A percentile compares a stretch with the other conserved stretches of the same genome.
Evolutionary conservation across 2,113 vertebrate genomes (phyloP).

Genomic region (Nettapus auritus): DNA sequence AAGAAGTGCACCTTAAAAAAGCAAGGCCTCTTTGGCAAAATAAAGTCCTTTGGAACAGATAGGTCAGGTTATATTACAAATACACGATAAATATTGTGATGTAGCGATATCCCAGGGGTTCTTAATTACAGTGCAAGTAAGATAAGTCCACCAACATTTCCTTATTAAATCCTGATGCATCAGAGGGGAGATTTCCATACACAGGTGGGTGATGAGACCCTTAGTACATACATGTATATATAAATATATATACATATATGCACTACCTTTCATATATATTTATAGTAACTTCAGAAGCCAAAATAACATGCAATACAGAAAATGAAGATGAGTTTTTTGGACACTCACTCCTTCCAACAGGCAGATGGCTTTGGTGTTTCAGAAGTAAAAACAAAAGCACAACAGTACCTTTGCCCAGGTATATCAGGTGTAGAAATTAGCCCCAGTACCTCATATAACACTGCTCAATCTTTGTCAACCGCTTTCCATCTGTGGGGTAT

Average conservation of each 20-base stretch:
- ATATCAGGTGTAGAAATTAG: neutral
- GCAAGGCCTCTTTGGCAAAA: slow-evolving; percentile 74
- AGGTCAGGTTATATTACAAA: slow-evolving; percentile 63
- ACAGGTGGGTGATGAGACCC: neutral
- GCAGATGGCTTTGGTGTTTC: neutral
- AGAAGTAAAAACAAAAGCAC: neutral
- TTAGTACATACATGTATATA: neutral
- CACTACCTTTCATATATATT: neutral
- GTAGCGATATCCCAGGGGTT: slow-evolving; percentile 53
- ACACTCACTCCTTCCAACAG: neutral
- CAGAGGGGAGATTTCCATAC: neutral
- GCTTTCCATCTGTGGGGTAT: neutral
- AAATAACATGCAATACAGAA: neutral
- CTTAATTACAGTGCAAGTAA: slow-evolving; percentile 24
- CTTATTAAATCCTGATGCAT: slow-evolving; percentile 5
- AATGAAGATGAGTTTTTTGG: neutral
- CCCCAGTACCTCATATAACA: slow-evolving; percentile 3
- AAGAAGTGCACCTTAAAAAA: slow-evolving; percentile 57
- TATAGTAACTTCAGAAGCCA: neutral
- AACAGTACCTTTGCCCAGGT: neutral
- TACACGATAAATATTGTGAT: slow-evolving; percentile 40
- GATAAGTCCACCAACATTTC: slow-evolving; percentile 24
- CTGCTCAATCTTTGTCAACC: neutral
- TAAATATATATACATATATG: neutral
- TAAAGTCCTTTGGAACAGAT: slow-evolving; percentile 64